Evolutionary conservation across 2,113 vertebrate genomes (phyloP).

Genomic region (Halichoerus grypus): DNA sequence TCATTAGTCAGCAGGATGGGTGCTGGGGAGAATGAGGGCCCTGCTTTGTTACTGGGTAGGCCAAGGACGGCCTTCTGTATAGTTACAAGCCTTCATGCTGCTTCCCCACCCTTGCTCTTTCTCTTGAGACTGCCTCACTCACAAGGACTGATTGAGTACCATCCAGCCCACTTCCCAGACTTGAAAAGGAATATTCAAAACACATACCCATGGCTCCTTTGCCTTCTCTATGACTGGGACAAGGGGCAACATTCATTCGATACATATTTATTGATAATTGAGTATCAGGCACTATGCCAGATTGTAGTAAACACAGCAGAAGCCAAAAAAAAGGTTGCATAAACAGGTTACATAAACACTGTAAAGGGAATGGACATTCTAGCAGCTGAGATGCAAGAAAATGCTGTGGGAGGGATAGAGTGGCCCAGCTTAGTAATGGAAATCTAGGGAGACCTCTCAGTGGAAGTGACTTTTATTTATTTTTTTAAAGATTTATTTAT

Average conservation of each 20-base stretch:
- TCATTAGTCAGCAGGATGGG: neutral
- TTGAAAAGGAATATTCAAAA: slow-evolving; percentile 1
- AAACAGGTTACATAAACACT: neutral
- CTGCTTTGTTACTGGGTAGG: neutral
- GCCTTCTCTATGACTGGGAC: neutral
- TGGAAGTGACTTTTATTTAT: neutral
- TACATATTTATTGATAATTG: neutral
- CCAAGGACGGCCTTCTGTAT: neutral
- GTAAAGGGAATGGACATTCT: neutral
- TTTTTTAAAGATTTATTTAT: neutral
- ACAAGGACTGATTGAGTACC: neutral
- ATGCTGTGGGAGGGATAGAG: neutral
- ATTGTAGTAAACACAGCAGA: neutral
- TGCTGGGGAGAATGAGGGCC: neutral
- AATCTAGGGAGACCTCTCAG: neutral
- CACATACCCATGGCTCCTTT: neutral
- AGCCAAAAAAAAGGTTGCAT: neutral
- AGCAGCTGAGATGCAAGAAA: neutral
- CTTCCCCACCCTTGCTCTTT: neutral
- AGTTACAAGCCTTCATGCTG: neutral
- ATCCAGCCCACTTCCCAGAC: neutral
- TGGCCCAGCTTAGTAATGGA: neutral
- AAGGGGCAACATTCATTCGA: neutral
- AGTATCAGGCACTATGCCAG: neutral
- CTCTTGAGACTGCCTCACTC: neutral